Base-by-base conservation (phyloP, 2,113 vertebrate species). In the Phrynosoma platyrhinos region DNA sequence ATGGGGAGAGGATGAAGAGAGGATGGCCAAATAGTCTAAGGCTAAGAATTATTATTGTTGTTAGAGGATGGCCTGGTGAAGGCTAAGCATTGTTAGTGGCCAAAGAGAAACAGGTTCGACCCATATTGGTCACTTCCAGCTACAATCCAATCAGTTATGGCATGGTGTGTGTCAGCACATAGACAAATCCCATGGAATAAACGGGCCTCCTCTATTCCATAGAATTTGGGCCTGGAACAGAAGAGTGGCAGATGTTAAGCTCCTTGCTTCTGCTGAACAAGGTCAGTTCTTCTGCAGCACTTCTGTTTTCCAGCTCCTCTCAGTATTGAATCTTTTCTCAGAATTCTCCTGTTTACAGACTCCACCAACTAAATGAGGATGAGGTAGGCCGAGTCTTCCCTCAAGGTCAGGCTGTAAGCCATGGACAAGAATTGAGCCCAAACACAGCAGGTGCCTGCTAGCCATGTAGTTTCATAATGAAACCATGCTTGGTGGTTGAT, bases 261-360 rank as follows among this genome's bases (percentile, higher is more conserved):
- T 58, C 27, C 18, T 32, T 74, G 25, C 9, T 52, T 82, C 79
- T 74, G 2, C 40, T 58, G 64, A 53, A 86, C 55, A 32, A 53
- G 20, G 20, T 69, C 36, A 58, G 20, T 74, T n/a, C 69, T 87
- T 87, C 40, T 64, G 69, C 36, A 64, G 7, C 4, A 30, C 42
- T 77, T 74, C 69, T 75, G 58, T 27, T 85, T 85, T 85, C 74
- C 58, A 40, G 13, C 32, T 83, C 82, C 72, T 77, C 9, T 76
- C 72, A 68, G 4, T 68, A 53, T 27, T 40, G 23, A 52, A 83
- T 13, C n/a, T 88, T 62, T 58, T 40, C 40, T 27, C 42, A 47
- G 53, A 76, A 64, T 32, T 62, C 30, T 62, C 74, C 55, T 68
- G 64, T 83, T 88, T 77, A 53, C 42, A 76, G 72, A 53, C 16